phyloP scores from a whole-genome alignment of 2,888 invertebrate genomes.

The Heterodera filipjevi region DNA sequence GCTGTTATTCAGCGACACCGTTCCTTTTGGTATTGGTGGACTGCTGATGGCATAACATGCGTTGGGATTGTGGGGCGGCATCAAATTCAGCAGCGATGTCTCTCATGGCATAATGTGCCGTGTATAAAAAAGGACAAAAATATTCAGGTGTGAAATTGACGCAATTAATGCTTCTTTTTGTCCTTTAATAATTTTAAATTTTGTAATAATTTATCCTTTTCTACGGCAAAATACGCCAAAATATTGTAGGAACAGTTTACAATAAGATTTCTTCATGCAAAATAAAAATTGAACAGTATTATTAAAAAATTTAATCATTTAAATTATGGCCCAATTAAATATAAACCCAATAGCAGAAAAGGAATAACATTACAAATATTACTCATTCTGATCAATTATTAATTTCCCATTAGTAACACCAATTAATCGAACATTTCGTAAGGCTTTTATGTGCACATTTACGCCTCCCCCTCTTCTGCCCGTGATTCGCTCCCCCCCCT shows the following conservation, averaged over 20 bases:
- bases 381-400: not conserved
- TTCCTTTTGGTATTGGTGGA: not conserved
- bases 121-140: not conserved
- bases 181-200: no score
- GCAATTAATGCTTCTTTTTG: not conserved
- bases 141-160: no score
- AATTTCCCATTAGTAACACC: not conserved
- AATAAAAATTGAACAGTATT: not conserved
- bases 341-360: not conserved
- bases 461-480: not conserved
- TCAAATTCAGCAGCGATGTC: not conserved
- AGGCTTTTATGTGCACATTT: not conserved
- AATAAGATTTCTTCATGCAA: no score
- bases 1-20: not conserved
- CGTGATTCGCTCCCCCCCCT: not conserved
- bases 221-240: no score
- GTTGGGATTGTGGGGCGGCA: not conserved
- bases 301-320: not conserved
- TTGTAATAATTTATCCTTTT: no score
- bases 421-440: not conserved
- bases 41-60: not conserved
- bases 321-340: not conserved
- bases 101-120: not conserved
- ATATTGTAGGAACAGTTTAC: no score
- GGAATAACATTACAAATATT: not conserved